Base-by-base conservation (phyloP, 2,113 vertebrate species). In the Atrichornis clamosus region DNA sequence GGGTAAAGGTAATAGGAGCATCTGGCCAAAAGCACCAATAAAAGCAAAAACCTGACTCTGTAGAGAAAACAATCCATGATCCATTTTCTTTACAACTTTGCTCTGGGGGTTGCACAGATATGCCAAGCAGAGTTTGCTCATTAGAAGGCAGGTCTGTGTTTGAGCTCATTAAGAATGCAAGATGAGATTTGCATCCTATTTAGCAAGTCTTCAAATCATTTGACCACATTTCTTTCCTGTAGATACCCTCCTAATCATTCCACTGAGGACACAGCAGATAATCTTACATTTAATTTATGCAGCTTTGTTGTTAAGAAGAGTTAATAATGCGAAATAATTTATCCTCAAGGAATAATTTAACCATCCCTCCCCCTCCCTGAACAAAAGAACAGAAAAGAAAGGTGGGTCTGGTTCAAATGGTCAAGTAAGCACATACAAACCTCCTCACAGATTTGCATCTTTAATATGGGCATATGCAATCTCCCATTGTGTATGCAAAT, bases 281-380 rank as follows among this genome's bases (percentile, higher is more conserved):
- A 95, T 94, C 75, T 95, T 90, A 93, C 58, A 44, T 80, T 91
- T 91, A 94, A 96, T 94, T 90, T 96, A 95, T 96, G 72, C 90
- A 88, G 75, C 76, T 88, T 96, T 97, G 79, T 87, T 96, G 78
- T 90, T 91, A 73, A 91, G 87, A 95, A 83, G 75, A 90, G 79
- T 95, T 95, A 93, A 91, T 96, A 94, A 94, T 72, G 68, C 0
- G 0, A 88, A 93, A 95, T 95, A 12, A 93, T 91, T 95, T 94
- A 88, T 90, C 92, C 90, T 94, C 1, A 2, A 95, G 85, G 90
- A 95, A 96, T 94, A 95, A 93, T 86, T 77, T 70, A 80, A 90
- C 69, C 52, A 78, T 64, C 22, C n/a, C 26, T 72, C 33, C 41
- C 65, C 26, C 26, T 83, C 42, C 27, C 35, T 28, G 21, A 93